Percentiles rank a stretch among this genome's conserved stretches.
Conservation (phyloP, 2,113 vertebrate genomes). For the Nasalis larvatus region DNA sequence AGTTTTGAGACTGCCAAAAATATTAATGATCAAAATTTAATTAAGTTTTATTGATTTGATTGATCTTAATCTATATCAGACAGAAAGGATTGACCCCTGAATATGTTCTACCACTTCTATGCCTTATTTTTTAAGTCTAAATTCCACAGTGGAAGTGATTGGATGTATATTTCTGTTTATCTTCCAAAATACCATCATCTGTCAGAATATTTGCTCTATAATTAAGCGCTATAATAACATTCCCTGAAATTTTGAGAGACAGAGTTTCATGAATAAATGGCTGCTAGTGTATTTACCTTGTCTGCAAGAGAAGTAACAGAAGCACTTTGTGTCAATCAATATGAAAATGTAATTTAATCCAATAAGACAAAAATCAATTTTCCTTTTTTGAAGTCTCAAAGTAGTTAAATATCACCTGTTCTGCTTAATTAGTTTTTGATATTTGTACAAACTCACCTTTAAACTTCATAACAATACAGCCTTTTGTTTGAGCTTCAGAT, state of each 20-base stretch:
- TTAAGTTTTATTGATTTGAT: conserved; percentile 49
- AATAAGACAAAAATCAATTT: conserved; percentile 82
- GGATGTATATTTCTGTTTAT: conserved; percentile 31
- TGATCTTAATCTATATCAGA: conserved; percentile 24
- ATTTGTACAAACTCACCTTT: conserved; percentile 82
- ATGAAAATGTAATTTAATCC: conserved; percentile 85
- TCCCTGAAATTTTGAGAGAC: conserved; percentile 58
- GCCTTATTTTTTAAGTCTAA: conserved; percentile 25
- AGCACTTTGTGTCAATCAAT: conserved; percentile 78
- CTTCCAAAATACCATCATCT: conserved; percentile 25
- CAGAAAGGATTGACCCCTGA: neutral
- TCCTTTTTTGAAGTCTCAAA: conserved; percentile 69
- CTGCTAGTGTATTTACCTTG: conserved; percentile 57
- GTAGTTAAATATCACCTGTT: conserved; percentile 82
- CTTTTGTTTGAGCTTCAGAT: conserved; percentile 69
- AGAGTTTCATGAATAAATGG: conserved; percentile 63
- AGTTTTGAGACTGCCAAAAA: conserved; percentile 33
- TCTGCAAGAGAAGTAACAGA: conserved; percentile 73
- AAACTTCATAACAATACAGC: conserved; percentile 69
- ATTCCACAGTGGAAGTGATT: neutral
- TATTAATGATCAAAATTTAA: conserved; percentile 57
- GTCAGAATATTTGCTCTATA: conserved; percentile 75
- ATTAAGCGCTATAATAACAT: conserved; percentile 74
- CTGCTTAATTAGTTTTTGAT: conserved; percentile 84
- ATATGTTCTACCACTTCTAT: neutral